phyloP scores from a whole-genome alignment of 2,888 invertebrate genomes.

The Myopa testacea region DNA sequence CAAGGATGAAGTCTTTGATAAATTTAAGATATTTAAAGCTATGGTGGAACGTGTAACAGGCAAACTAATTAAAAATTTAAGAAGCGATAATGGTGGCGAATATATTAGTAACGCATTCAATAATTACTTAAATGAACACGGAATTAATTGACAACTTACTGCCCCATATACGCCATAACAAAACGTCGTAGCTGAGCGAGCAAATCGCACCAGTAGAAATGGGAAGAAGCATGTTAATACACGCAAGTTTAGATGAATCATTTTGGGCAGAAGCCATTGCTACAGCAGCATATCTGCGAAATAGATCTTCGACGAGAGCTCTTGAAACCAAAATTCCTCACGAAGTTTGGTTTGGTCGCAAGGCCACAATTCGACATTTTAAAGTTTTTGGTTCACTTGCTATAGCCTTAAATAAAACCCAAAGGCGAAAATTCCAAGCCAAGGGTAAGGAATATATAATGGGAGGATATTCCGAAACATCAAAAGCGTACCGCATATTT shows the following conservation, averaged over 20 bases:
- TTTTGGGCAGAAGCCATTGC: constrained; percentile 48
- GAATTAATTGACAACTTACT: constrained; percentile 43
- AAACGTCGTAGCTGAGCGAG: constrained; percentile 46
- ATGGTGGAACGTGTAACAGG: constrained; percentile 42
- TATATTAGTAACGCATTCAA: constrained; percentile 40
- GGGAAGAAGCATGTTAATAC: constrained; percentile 52
- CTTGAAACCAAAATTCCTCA: constrained; percentile 39
- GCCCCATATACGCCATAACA: constrained; percentile 44
- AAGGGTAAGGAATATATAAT: constrained; percentile 29
- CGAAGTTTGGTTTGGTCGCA: constrained; percentile 38
- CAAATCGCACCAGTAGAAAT: constrained; percentile 41
- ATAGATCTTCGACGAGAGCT: neutral
- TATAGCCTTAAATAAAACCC: constrained; percentile 24
- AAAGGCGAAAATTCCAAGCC: constrained; percentile 18
- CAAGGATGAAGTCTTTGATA: constrained; percentile 36
- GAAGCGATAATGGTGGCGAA: constrained; percentile 44
- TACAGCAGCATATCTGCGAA: constrained; percentile 45
- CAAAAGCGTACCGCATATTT: constrained; percentile 33
- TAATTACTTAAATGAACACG: constrained; percentile 41
- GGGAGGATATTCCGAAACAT: constrained; percentile 22
- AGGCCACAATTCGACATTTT: neutral
- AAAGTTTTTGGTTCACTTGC: neutral
- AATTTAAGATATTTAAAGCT: constrained; percentile 39
- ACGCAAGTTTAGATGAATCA: constrained; percentile 48
- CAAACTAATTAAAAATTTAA: constrained; percentile 41